Evolutionary conservation across 2,797 vertebrate genomes (phyloP).

Genomic region (Artibeus lituratus): DNA sequence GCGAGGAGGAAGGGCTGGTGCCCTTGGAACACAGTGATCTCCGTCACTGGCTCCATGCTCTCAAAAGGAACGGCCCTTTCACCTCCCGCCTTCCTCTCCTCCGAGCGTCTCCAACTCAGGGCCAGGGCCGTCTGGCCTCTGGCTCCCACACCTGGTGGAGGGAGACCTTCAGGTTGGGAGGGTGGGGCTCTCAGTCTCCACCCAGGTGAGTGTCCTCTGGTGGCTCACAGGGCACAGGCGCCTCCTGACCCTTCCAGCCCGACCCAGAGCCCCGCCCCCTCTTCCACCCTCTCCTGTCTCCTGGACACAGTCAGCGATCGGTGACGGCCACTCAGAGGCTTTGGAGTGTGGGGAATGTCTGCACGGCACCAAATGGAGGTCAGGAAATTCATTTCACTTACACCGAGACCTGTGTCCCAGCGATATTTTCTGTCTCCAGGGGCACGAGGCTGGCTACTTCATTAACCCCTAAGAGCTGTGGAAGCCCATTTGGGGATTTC

Average conservation of each 20-base stretch:
- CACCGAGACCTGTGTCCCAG: background rate
- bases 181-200: fast-evolving
- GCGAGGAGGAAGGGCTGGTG: background rate
- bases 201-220: fast-evolving
- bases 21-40: background rate
- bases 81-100: background rate
- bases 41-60: background rate
- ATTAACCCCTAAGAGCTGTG: slow-evolving; percentile 49
- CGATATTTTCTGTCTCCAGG: slow-evolving; percentile 6
- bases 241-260: background rate
- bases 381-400: slow-evolving; percentile 54
- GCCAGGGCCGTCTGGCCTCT: background rate
- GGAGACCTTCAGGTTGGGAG: background rate
- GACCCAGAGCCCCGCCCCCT: background rate
- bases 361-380: slow-evolving; percentile 7
- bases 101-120: background rate
- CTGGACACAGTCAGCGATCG: background rate
- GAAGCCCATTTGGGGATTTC: slow-evolving; percentile 34
- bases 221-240: fast-evolving
- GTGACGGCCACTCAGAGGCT: background rate
- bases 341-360: background rate
- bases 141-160: fast-evolving
- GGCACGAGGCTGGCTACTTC: background rate
- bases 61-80: background rate
- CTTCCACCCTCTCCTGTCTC: background rate